phyloP scores from a whole-genome alignment of 2,888 invertebrate species.

The Hydriomena furcata region DNA sequence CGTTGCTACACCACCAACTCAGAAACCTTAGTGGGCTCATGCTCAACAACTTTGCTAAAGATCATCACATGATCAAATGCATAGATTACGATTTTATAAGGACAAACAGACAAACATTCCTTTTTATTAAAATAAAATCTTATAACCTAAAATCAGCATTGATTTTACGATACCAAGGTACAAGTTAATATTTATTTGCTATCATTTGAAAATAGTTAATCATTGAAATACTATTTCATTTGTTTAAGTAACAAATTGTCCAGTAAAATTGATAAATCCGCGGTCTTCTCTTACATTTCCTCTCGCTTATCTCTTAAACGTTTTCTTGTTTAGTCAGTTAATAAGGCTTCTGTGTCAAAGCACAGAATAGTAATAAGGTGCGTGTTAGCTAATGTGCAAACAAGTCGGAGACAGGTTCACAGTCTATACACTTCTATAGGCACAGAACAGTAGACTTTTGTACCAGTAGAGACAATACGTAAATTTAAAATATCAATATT shows the following conservation, averaged over 20 bases:
- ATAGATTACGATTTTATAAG: no score
- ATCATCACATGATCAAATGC: no score
- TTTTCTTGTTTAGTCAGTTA: slow-evolving; percentile 24
- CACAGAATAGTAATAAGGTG: slow-evolving; percentile 27
- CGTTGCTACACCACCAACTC: no score
- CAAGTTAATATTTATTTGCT: no score
- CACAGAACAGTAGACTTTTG: slow-evolving; percentile 3
- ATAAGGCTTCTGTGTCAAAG: slow-evolving; percentile 30
- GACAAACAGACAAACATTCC: no score
- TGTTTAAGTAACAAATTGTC: neutral
- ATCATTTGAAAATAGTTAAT: no score
- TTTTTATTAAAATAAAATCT: no score
- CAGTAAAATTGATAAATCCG: slow-evolving; percentile 1
- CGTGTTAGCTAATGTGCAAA: slow-evolving; percentile 29
- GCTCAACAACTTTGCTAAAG: no score
- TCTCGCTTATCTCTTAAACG: slow-evolving; percentile 26
- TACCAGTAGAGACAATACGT: slow-evolving; percentile 8
- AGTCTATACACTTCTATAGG: slow-evolving; percentile 15
- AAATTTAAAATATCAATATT: neutral
- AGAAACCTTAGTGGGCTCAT: no score
- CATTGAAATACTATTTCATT: no score
- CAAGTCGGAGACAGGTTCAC: slow-evolving; percentile 20
- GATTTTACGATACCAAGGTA: no score
- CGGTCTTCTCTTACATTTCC: slow-evolving; percentile 1
- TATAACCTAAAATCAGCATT: no score